Base-by-base conservation (phyloP, 2,888 invertebrate genomes). In the Scotopteryx bipunctaria region DNA sequence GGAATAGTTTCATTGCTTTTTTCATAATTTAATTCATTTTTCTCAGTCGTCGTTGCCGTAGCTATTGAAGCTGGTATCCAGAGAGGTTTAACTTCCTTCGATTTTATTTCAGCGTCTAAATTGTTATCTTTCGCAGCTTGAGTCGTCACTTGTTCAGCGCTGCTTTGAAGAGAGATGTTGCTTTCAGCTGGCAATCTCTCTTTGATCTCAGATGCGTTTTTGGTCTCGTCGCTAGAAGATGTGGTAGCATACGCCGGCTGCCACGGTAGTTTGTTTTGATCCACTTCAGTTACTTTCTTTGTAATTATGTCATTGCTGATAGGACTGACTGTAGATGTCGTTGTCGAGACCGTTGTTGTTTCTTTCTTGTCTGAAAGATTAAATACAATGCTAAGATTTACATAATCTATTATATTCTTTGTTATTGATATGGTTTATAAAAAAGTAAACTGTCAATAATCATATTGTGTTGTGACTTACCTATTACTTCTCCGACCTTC, bases 401-500 rank as follows among this genome's bases (percentile, higher is more conserved):
- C 4, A 3, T 5, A 27, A 11, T 27, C 6, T 5, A 19, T 5
- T 19, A n/a, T n/a, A n/a, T n/a, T n/a, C n/a, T n/a, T n/a, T n/a
- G n/a, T n/a, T n/a, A n/a, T n/a, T n/a, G n/a, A n/a, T n/a, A n/a
- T n/a, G n/a, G n/a, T n/a, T n/a, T n/a, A n/a, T n/a, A n/a, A n/a
- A n/a, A n/a, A n/a, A n/a, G n/a, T n/a, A n/a, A n/a, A n/a, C n/a
- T n/a, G n/a, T n/a, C n/a, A n/a, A n/a, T n/a, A n/a, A n/a, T n/a
- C n/a, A 8, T 5, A 29, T 29, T 2, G 11, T 11, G 4, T 1
- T 9, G 27, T n/a, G 17, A 67, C 77, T 72, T 36, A 91, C 91
- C 88, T 76, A 69, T 57, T 49, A 75, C 59, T 75, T 88, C 88
- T 17, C 79, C 81, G 55, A 88, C 83, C 63, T 86, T 89, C 59